Conservation (phyloP, 1,140 invertebrate genomes). For the Euwallacea similis region DNA sequence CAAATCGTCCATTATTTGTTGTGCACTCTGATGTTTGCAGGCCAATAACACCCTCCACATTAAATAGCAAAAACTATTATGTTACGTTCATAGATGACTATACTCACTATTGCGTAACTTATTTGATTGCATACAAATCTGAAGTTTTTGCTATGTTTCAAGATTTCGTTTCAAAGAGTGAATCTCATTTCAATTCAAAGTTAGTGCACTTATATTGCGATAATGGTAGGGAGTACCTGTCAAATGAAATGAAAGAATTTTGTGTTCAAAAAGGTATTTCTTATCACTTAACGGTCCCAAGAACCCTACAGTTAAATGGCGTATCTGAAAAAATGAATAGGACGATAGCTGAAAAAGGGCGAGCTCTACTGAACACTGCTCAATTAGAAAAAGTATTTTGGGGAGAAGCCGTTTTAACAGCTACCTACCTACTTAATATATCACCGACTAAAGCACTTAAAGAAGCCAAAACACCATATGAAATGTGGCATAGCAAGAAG, state of each 20-base stretch:
- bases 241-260: slow-evolving; percentile 52
- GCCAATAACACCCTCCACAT: slow-evolving; percentile 51
- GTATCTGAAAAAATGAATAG: slow-evolving; percentile 56
- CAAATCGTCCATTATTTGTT: slow-evolving; percentile 52
- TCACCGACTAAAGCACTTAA: slow-evolving; percentile 48
- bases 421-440: slow-evolving; percentile 51
- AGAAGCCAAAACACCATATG: slow-evolving; percentile 53
- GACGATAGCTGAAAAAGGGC: slow-evolving; percentile 55
- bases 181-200: slow-evolving; percentile 25
- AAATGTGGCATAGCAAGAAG: slow-evolving; percentile 52
- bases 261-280: slow-evolving; percentile 55
- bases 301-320: slow-evolving; percentile 59
- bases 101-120: slow-evolving; percentile 48
- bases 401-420: slow-evolving; percentile 53
- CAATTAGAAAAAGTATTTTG: slow-evolving; percentile 48
- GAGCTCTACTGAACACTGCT: slow-evolving; percentile 51
- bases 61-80: slow-evolving; percentile 52
- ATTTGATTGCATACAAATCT: slow-evolving; percentile 50
- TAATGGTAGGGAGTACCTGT: slow-evolving; percentile 51
- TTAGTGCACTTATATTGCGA: slow-evolving; percentile 26
- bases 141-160: slow-evolving; percentile 51
- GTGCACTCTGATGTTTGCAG: slow-evolving; percentile 55
- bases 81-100: slow-evolving; percentile 48
- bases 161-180: slow-evolving; percentile 34
- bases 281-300: slow-evolving; percentile 55